Evolutionary conservation across 2,113 vertebrate species (phyloP).

Genomic region (Heterocephalus glaber): DNA sequence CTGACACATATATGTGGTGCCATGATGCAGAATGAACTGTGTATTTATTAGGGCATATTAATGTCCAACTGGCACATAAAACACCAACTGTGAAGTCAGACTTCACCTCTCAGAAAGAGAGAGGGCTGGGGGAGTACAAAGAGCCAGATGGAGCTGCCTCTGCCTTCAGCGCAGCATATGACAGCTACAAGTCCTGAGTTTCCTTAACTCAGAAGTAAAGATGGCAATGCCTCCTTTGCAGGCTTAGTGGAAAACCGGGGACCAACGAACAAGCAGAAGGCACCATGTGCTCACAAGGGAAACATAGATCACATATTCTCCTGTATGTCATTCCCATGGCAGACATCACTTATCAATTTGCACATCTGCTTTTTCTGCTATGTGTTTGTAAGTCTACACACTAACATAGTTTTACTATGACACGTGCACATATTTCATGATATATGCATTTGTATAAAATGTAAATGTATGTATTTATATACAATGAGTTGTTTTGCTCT

Average conservation of each 20-base stretch:
- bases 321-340: not conserved
- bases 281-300: not conserved
- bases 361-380: not conserved
- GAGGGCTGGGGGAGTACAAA: fast-evolving
- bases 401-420: not conserved
- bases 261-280: too few relatives aligned
- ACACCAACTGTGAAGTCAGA: not conserved
- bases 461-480: not conserved
- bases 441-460: not conserved
- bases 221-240: not conserved
- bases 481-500: not conserved
- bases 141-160: not conserved
- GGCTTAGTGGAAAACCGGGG: not conserved
- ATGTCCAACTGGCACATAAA: not conserved
- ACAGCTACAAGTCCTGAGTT: not conserved
- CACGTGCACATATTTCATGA: not conserved
- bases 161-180: not conserved
- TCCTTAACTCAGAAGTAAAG: not conserved
- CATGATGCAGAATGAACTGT: fast-evolving
- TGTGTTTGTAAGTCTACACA: not conserved
- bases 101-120: not conserved
- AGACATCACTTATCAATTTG: not conserved
- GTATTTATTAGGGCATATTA: not conserved
- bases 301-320: fast-evolving
- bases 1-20: not conserved